Conservation (phyloP, 2,888 invertebrate species). For the Peribatodes rhomboidaria region DNA sequence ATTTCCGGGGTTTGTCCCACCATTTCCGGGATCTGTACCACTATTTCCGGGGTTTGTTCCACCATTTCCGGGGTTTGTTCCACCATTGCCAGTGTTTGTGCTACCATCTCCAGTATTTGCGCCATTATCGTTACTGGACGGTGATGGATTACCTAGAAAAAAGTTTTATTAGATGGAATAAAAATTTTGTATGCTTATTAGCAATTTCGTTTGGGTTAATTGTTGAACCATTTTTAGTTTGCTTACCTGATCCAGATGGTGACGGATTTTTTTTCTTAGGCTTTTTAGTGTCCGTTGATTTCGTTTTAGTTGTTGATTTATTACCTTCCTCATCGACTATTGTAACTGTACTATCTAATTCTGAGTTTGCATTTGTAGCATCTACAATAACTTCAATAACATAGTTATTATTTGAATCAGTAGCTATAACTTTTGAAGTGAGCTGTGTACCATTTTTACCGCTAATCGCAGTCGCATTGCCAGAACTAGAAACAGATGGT, state of each 20-base stretch:
- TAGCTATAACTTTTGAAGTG: conserved; percentile 22
- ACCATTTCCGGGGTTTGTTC: too few relatives aligned
- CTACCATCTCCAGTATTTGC: too few relatives aligned
- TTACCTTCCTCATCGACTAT: conserved; percentile 20
- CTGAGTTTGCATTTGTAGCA: conserved; percentile 7
- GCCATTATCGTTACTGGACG: too few relatives aligned
- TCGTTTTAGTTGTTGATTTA: conserved; percentile 25
- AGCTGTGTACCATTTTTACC: conserved; percentile 15
- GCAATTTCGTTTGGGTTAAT: background rate
- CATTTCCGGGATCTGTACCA: too few relatives aligned
- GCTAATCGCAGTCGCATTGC: conserved; percentile 19
- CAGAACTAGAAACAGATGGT: conserved; percentile 7
- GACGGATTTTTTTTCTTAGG: background rate
- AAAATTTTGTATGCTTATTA: too few relatives aligned
- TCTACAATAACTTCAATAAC: conserved; percentile 19
- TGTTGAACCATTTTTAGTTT: background rate
- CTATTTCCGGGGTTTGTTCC: too few relatives aligned
- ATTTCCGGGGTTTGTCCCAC: too few relatives aligned
- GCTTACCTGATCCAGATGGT: background rate
- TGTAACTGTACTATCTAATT: conserved; percentile 30
- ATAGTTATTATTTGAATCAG: conserved; percentile 6
- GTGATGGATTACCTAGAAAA: too few relatives aligned
- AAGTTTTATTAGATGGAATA: too few relatives aligned
- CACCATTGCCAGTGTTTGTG: too few relatives aligned
- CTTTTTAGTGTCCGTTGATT: conserved; percentile 15